A percentile compares a stretch with the other conserved stretches of the same genome.
These are phyloP conservation scores for Balanococcus diminutus DNA, from an alignment of 2,888 invertebrate species.

Conservation along the genomic window DNA sequence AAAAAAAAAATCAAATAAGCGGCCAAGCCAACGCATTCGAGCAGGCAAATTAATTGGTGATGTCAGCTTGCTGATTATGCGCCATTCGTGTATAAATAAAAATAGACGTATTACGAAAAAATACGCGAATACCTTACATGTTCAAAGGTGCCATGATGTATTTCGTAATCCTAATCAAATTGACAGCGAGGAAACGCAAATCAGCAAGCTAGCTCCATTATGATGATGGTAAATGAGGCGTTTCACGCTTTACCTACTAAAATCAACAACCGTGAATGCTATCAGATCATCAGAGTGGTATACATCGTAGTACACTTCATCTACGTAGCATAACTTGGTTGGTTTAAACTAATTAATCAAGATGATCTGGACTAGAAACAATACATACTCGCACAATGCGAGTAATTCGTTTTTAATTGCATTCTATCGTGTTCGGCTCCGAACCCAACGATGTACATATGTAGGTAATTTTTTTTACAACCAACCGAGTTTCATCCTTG, in stretches of 20 bases:
- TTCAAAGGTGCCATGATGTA: background rate
- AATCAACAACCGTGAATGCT: conserved; percentile 38
- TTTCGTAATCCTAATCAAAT: background rate
- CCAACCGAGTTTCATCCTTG: background rate
- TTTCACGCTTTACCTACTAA: background rate
- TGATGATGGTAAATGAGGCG: conserved; percentile 17
- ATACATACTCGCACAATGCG: background rate
- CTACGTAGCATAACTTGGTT: background rate
- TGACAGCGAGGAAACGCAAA: conserved; percentile 8
- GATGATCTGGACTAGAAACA: conserved; percentile 12
- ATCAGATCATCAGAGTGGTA: background rate
- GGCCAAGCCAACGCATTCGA: background rate
- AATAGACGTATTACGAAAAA: background rate
- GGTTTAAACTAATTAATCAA: conserved; percentile 22
- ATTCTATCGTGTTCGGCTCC: background rate
- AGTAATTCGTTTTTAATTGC: conserved; percentile 35
- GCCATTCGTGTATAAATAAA: background rate
- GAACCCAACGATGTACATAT: background rate
- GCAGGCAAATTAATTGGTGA: background rate
- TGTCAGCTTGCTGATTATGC: background rate
- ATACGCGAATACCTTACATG: background rate
- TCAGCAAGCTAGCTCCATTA: background rate
- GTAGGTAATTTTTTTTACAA: conserved; percentile 8
- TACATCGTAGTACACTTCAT: background rate
- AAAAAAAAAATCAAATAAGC: background rate